Percentiles rank a stretch among this genome's conserved stretches.
phyloP scores from a whole-genome alignment of 2,113 vertebrate genomes.

The Etheostoma spectabile region DNA sequence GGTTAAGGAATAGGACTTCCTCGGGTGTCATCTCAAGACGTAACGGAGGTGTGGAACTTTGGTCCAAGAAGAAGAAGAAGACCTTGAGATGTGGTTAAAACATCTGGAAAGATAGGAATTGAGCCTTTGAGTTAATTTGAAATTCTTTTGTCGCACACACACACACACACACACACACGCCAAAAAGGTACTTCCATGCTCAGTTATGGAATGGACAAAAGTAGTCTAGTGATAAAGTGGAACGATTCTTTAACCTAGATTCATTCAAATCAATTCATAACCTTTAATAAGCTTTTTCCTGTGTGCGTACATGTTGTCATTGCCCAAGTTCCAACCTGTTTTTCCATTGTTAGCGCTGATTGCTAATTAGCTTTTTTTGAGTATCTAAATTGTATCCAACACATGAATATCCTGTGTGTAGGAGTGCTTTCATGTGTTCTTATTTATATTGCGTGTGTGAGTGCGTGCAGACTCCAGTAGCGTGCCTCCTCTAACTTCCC shows the following conservation, averaged over 20 bases:
- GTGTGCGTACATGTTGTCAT: constrained; percentile 15
- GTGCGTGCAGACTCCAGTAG: constrained; percentile 60
- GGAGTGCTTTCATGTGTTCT: constrained; percentile 26
- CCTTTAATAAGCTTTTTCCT: neutral
- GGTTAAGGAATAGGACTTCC: neutral
- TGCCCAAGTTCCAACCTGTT: constrained; percentile 4
- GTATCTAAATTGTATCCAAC: constrained; percentile 45
- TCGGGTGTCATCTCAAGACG: neutral
- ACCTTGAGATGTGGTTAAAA: neutral
- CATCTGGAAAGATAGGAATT: neutral
- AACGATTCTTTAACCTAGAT: neutral
- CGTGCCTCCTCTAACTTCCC: constrained; percentile 51
- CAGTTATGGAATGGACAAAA: too few relatives aligned
- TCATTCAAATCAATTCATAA: neutral
- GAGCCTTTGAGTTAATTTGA: neutral
- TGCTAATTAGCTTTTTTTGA: constrained; percentile 57
- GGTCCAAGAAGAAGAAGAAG: too few relatives aligned
- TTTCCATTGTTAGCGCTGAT: constrained; percentile 64
- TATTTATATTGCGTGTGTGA: constrained; percentile 10
- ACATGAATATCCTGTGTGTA: constrained; percentile 43
- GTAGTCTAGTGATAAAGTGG: neutral
- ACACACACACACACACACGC: too few relatives aligned
- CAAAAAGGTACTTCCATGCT: neutral
- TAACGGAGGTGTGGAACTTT: neutral
- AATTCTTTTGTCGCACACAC: neutral